Evolutionary conservation across 2,888 invertebrate genomes (phyloP).

Genomic region (Coleophora flavipennella): DNA sequence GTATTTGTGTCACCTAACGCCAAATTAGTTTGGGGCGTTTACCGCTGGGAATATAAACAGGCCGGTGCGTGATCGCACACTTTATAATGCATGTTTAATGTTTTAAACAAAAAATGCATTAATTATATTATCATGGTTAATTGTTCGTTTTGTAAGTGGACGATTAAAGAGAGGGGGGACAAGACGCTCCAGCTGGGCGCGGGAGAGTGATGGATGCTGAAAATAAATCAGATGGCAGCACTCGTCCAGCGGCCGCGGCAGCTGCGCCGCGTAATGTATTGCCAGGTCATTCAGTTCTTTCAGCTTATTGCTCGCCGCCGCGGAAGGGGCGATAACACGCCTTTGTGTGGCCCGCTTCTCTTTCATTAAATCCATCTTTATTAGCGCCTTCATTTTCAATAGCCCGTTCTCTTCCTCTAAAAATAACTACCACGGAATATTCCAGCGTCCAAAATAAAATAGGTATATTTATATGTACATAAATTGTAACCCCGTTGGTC

Average conservation of each 20-base stretch:
- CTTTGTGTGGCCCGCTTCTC: too few species aligned
- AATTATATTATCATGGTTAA: slow-evolving; percentile 27
- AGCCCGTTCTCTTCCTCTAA: too few species aligned
- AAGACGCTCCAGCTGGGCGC: slow-evolving; percentile 51
- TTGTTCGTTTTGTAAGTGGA: slow-evolving; percentile 37
- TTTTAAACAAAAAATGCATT: slow-evolving; percentile 1
- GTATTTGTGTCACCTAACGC: slow-evolving; percentile 61
- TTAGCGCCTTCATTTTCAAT: too few species aligned
- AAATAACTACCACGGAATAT: too few species aligned
- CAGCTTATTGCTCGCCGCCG: slow-evolving; percentile 23
- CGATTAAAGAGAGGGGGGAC: slow-evolving; percentile 43
- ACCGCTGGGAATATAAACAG: slow-evolving; percentile 47
- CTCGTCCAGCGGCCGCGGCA: slow-evolving; percentile 45
- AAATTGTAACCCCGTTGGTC: background rate
- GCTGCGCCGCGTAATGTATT: slow-evolving; percentile 40
- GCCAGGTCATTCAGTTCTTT: slow-evolving; percentile 36
- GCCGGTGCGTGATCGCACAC: slow-evolving; percentile 29
- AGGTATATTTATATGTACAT: background rate
- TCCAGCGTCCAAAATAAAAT: background rate
- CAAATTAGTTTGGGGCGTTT: slow-evolving; percentile 49
- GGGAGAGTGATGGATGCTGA: slow-evolving; percentile 55
- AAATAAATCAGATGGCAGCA: slow-evolving; percentile 62
- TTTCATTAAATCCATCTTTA: too few species aligned
- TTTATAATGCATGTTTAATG: background rate
- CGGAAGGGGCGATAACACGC: slow-evolving; percentile 8